Percentiles rank a stretch among this genome's conserved stretches.
Conservation (phyloP, 2,888 invertebrate genomes). For the Pomacea canaliculata region DNA sequence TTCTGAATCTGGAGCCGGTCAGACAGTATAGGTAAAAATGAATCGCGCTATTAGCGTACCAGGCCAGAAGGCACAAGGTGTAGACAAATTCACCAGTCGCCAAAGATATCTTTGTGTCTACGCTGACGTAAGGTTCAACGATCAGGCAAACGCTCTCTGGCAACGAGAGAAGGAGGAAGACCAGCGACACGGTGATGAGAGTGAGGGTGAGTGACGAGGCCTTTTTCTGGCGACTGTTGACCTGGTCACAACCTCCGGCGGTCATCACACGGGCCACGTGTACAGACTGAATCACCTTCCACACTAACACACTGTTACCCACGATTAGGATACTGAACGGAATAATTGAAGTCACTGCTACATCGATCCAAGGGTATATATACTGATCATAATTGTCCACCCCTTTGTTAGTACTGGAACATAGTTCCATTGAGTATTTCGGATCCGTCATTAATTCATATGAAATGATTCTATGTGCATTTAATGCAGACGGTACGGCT, state of each 20-base stretch:
- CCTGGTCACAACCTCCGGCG: background rate
- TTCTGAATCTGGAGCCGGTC: too few species aligned
- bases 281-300: constrained; percentile 2
- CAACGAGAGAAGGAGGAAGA: background rate
- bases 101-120: too few species aligned
- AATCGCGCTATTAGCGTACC: too few species aligned
- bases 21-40: too few species aligned
- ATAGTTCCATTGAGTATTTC: background rate
- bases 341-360: background rate
- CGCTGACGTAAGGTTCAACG: too few species aligned
- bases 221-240: background rate
- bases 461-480: background rate
- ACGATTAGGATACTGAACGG: background rate
- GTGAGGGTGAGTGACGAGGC: background rate
- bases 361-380: background rate
- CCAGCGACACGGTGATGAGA: background rate
- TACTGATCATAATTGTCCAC: background rate
- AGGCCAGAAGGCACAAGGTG: too few species aligned
- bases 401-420: background rate
- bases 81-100: too few species aligned
- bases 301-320: background rate
- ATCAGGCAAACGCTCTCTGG: background rate
- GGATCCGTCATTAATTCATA: background rate
- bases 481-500: background rate
- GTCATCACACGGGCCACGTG: background rate